Evolutionary conservation across 1,140 invertebrate species (phyloP).

Genomic region (Trachymyrmex septentrionalis): DNA sequence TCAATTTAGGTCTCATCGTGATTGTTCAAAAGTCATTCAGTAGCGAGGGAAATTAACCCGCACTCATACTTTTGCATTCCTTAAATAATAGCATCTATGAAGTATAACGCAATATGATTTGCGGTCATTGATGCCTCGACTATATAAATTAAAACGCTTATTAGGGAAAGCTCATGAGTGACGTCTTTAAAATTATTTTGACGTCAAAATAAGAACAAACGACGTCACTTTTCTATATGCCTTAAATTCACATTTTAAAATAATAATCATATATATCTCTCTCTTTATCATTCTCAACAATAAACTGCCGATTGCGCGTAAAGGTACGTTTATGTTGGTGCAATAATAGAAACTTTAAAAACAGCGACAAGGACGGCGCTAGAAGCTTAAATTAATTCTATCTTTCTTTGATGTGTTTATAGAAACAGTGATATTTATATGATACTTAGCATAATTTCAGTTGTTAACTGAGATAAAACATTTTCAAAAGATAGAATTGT

Average conservation of each 20-base stretch:
- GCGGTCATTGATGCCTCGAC: background rate
- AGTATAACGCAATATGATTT: background rate
- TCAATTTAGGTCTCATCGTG: slow-evolving; percentile 17
- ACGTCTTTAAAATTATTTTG: too few species aligned
- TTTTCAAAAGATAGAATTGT: too few species aligned
- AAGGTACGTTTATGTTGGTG: background rate
- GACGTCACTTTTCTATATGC: background rate
- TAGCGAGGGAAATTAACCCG: slow-evolving; percentile 24
- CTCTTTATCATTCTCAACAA: background rate
- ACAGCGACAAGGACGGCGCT: too few species aligned
- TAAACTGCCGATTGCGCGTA: background rate
- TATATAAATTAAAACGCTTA: background rate
- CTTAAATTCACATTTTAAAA: background rate
- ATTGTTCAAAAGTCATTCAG: slow-evolving; percentile 23
- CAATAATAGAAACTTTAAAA: too few species aligned
- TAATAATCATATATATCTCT: background rate
- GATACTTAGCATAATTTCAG: too few species aligned
- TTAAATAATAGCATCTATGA: background rate
- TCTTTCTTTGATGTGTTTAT: too few species aligned
- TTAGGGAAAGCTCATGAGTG: background rate
- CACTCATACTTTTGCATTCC: slow-evolving; percentile 40
- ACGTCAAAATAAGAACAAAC: too few species aligned
- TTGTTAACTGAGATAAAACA: too few species aligned
- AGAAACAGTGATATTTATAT: too few species aligned
- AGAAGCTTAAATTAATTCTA: too few species aligned